Evolutionary conservation across 1,140 invertebrate genomes (phyloP), one percentile per base, ranked within the genome.

Genomic region (Saccostrea glomerata): DNA sequence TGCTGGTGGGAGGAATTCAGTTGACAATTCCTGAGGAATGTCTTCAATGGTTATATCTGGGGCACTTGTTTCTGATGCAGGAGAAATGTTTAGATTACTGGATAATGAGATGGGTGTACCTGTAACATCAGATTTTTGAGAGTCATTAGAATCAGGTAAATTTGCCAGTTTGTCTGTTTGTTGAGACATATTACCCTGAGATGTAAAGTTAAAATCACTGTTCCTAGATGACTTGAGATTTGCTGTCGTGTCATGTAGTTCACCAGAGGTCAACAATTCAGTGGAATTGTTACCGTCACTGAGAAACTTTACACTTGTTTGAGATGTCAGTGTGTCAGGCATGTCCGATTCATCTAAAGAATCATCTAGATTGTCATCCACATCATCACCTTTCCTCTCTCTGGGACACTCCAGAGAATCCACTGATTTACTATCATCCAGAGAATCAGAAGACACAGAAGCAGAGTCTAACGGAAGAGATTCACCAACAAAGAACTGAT

Each of bases 391-490:
- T 30, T 25, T 87, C 17, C 40, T 77, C 56, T 77, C n/a, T 40
- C 47, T 82, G 23, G 70, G 36, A 9, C 47, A 54, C 23, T 87
- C 47, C 23, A 82, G 40, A 54, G 60, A 70, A 77, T 89, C 82
- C 15, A 89, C 47, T 2, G 88, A 89, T 58, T 89, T 85, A 23
- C 23, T 85, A 15, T 89, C 88, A 73, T 89, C 88, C 30, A 89
- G 73, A 25, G 88, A 89, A 87, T 89, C 88, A n/a, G 88, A 89
- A 20, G 86, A 89, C 70, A 77, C 23, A 30, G 70, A 77, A 2
- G 30, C 70, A 77, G 70, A 30, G 23, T 77, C 70, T 17, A 25
- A 30, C 0, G 25, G 30, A 77, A 25, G 25, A 20, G 47, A 47
- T 47, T 47, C 47, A 47, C 47, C 47, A 47, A 9, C 9, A 63